These are phyloP conservation scores for Diarsia rubi DNA, from an alignment of 2,888 invertebrate genomes.

Conservation along the genomic window DNA sequence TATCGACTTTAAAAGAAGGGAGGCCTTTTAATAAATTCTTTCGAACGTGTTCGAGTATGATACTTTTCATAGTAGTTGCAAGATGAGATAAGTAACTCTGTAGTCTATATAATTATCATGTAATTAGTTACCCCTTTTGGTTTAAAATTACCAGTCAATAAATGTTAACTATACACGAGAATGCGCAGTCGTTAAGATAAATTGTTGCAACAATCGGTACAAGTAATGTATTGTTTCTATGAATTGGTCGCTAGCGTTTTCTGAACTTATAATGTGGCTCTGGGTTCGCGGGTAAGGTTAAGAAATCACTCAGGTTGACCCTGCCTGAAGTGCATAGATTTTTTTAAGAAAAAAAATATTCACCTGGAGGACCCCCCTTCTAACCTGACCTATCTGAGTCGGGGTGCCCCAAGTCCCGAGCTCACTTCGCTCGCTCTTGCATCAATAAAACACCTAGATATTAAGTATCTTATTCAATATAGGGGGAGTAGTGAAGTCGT, in stretches of 20 bases:
- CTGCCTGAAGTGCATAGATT: too few species aligned
- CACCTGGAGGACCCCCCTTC: too few species aligned
- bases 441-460: too few species aligned
- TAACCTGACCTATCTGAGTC: too few species aligned
- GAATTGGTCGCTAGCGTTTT: background rate
- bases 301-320: too few species aligned
- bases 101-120: background rate
- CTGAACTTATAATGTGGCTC: background rate
- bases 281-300: background rate
- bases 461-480: too few species aligned
- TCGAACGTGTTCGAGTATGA: background rate
- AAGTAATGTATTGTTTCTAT: constrained; percentile 1
- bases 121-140: constrained; percentile 6
- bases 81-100: constrained; percentile 5
- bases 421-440: too few species aligned
- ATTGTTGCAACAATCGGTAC: background rate
- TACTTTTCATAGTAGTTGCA: background rate
- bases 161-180: background rate
- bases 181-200: background rate
- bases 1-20: background rate
- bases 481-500: too few species aligned
- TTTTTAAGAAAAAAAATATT: too few species aligned
- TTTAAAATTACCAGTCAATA: background rate
- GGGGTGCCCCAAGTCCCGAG: too few species aligned
- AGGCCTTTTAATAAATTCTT: background rate